These are phyloP conservation scores for Brevimyrus niger DNA, from an alignment of 2,113 vertebrate genomes.

Conservation along the genomic window DNA sequence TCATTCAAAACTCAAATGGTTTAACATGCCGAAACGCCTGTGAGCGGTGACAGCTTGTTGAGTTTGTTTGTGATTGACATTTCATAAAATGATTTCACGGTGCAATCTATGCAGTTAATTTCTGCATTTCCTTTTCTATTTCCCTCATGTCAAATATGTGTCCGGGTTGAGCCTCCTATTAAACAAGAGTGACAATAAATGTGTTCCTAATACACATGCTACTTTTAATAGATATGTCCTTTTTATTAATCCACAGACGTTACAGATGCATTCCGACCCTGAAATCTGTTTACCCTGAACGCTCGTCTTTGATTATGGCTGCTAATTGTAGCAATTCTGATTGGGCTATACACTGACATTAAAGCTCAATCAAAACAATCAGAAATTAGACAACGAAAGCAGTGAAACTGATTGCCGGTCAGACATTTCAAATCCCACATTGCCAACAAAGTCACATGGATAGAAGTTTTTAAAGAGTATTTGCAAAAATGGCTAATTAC, in stretches of 20 bases:
- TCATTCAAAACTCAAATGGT: conserved; percentile 23
- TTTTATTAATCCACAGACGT: neutral
- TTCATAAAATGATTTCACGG: conserved; percentile 32
- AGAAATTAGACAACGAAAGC: neutral
- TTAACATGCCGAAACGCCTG: conserved; percentile 22
- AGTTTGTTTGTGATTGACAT: conserved; percentile 33
- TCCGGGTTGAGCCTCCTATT: conserved; percentile 25
- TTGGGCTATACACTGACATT: neutral
- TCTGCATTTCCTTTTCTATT: conserved; percentile 34
- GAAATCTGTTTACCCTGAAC: neutral
- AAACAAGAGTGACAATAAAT: conserved; percentile 27
- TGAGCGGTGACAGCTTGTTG: conserved; percentile 37
- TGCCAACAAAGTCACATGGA: neutral
- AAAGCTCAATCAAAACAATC: neutral
- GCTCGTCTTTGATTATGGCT: neutral
- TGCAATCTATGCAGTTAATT: conserved; percentile 21
- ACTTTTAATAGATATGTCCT: neutral
- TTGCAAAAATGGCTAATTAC: neutral
- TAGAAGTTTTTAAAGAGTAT: neutral
- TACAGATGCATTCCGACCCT: neutral
- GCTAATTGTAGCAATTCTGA: neutral
- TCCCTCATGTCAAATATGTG: conserved; percentile 30
- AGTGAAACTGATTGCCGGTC: neutral
- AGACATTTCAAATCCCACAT: neutral
- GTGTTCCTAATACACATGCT: neutral